phyloP scores from a whole-genome alignment of 2,797 vertebrate genomes.

The Leptoclinus maculatus region DNA sequence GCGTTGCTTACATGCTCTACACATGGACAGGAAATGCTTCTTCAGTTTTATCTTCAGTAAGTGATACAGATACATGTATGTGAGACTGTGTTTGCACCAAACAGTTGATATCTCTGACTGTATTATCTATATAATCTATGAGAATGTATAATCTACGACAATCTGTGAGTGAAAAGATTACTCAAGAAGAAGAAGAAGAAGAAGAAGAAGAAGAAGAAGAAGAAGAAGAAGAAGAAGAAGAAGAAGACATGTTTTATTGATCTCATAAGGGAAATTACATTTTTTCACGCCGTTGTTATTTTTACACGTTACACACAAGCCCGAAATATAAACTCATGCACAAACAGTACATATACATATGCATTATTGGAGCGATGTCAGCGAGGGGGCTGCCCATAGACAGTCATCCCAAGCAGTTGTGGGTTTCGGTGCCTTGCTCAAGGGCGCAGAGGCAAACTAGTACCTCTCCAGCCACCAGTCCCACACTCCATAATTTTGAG shows the following conservation, averaged over 20 bases:
- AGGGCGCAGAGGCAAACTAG: background rate
- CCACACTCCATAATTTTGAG: background rate
- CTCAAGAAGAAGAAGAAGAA: background rate
- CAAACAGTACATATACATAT: background rate
- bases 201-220: background rate
- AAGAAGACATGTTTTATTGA: background rate
- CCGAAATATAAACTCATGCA: background rate
- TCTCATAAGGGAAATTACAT: background rate
- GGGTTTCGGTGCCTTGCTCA: background rate
- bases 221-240: background rate
- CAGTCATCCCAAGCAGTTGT: background rate
- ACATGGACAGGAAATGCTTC: conserved; percentile 15
- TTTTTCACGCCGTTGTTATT: background rate
- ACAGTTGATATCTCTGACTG: conserved; percentile 8
- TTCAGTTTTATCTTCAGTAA: conserved; percentile 31
- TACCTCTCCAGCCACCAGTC: background rate
- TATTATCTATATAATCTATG: background rate
- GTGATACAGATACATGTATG: conserved; percentile 7
- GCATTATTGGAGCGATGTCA: background rate
- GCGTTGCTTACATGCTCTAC: conserved; percentile 11
- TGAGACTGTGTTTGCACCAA: background rate
- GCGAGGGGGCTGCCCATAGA: background rate
- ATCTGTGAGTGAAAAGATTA: conserved; percentile 1
- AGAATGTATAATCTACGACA: conserved; percentile 1
- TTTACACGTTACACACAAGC: background rate